Evolutionary conservation across 2,888 invertebrate genomes (phyloP), one percentile per base, ranked within the genome.

Genomic region (Allacma fusca): DNA sequence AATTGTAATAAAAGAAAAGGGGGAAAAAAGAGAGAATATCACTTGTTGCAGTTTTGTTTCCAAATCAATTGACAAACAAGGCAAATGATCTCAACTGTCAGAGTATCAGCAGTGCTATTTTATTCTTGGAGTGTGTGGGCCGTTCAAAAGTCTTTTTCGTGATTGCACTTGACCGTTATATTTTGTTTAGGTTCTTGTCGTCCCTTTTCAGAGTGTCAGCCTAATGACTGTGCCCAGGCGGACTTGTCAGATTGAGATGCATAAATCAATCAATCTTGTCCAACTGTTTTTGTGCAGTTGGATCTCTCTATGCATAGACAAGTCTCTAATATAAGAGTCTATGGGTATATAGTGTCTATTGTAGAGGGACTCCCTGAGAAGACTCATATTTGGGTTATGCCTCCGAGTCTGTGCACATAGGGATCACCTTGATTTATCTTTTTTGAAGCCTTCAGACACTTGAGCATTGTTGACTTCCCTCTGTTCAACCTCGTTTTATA

Each of bases 401-500:
- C 59, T 5, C 5, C 5, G 5, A 59, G 7, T 7, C n/a, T 59
- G n/a, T n/a, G n/a, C n/a, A n/a, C 19, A 59, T 23, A 40, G 40
- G 40, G 40, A n/a, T 62, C 23, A 23, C 62, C 62, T 62, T 62
- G 62, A 62, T 62, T 62, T n/a, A n/a, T 21, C 24, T 21, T 24
- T 4, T 23, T 24, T 23, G 21, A 62, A 24, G 24, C 13, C 21
- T 62, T 62, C 62, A 23, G 24, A 7, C 59, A 59, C 7, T 5
- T 59, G 59, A 21, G 4, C n/a, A 59, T 59, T 59, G 62, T 28
- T 65, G 29, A 65, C 26, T 28, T 65, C 28, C 65, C 65, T 28
- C 29, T 65, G 65, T 65, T 65, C 29, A 65, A 28, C 65, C 65
- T 65, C 65, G 65, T 65, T 24, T 65, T 28, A 65, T 26, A 29